Evolutionary conservation across 2,113 vertebrate species (phyloP), one percentile per base, ranked within the genome.

Genomic region (Microcebus ravelobensis): DNA sequence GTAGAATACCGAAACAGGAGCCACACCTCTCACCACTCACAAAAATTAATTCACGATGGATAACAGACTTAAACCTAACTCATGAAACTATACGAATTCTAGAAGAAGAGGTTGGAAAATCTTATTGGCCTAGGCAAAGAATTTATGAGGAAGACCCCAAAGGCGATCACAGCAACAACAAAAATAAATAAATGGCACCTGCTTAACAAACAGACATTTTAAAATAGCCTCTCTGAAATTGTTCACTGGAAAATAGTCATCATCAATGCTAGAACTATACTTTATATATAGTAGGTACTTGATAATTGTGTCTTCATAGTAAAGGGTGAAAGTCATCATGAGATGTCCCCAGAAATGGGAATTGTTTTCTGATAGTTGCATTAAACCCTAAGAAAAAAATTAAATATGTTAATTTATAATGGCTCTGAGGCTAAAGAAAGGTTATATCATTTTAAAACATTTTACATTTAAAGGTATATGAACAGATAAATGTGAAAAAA

Each of bases 141-240:
- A 55, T 55, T 55, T 55, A 55, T 55, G 18, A 55, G 20, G 52
- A 55, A 55, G 55, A 55, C 55, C 5, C 55, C 55, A 55, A 55
- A 55, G 55, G 55, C 18, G 0, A 55, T 55, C 55, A 55, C 18
- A 55, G 55, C 52, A 55, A 20, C 55, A 55, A 55, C 55, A 55
- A 55, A 55, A 55, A 55, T 55, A 55, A 55, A 20, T 55, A 55
- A 55, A 20, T 55, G 55, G 18, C 18, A 55, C 18, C 55, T 55
- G 55, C 18, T 55, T 55, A 55, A 55, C 17, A 55, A 55, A 55
- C 20, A 18, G 9, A 80, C 70, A 55, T 90, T 96, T 95, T 31
- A 87, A 87, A 96, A 52, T 34, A 76, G 20, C 4, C 39, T 89
- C 48, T 93, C 21, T 83, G 74, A 87, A 88, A 86, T 8, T 90